Conservation (phyloP, 2,113 vertebrate genomes). For the Stercorarius parasiticus region DNA sequence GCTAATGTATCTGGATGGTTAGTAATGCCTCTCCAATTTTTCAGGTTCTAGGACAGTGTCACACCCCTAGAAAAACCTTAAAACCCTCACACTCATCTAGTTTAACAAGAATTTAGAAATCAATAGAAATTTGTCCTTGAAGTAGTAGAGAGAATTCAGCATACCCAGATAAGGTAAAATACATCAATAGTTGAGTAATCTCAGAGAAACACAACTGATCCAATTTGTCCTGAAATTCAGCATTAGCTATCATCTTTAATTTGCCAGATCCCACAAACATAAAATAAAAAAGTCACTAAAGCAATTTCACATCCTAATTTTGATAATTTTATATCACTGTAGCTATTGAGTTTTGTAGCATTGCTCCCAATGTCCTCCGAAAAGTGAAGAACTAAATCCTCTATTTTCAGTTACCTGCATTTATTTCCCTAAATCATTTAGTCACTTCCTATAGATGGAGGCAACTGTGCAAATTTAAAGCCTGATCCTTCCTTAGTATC, state of each 20-base stretch:
- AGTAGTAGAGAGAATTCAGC: not conserved
- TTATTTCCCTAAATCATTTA: not conserved
- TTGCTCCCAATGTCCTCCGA: not conserved
- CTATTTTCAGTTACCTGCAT: not conserved
- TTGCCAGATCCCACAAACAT: not conserved
- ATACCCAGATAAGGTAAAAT: not conserved
- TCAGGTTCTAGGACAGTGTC: not conserved
- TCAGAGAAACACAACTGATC: conserved; percentile 5
- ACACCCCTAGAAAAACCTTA: not conserved
- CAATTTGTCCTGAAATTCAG: not conserved
- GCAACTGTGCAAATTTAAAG: not conserved
- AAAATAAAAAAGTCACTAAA: not conserved
- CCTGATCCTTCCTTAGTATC: not conserved
- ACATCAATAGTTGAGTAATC: not conserved
- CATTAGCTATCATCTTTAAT: conserved; percentile 5
- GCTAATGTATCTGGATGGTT: not conserved
- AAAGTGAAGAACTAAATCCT: not conserved
- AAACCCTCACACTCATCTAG: not conserved
- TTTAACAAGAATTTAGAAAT: not conserved
- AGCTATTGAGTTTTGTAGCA: not conserved
- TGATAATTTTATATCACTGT: not conserved
- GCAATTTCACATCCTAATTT: not conserved
- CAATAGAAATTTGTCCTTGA: not conserved
- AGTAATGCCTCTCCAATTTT: not conserved
- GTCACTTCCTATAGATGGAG: not conserved